phyloP scores from a whole-genome alignment of 2,888 invertebrate genomes.

The Teleiodes luculella region DNA sequence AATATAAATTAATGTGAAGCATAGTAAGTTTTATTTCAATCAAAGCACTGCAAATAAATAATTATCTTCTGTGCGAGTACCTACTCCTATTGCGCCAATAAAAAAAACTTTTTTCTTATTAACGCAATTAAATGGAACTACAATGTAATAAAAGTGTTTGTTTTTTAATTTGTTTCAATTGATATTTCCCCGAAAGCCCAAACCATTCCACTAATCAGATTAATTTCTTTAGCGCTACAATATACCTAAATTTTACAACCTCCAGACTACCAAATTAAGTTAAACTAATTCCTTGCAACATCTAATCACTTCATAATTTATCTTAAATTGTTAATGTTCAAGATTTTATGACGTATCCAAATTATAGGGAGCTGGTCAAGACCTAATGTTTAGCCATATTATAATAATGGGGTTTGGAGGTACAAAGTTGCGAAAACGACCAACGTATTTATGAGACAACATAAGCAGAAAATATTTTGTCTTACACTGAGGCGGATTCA shows the following conservation, averaged over 20 bases:
- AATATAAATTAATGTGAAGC: neutral
- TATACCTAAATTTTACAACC: neutral
- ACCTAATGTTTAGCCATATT: slow-evolving; percentile 45
- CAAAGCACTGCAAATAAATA: too few relatives aligned
- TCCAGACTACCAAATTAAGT: slow-evolving; percentile 9
- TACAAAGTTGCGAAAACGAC: slow-evolving; percentile 45
- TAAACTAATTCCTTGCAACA: slow-evolving; percentile 12
- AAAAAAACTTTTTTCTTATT: too few relatives aligned
- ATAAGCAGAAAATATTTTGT: slow-evolving; percentile 32
- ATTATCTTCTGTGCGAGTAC: too few relatives aligned
- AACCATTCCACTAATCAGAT: neutral
- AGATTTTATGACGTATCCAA: slow-evolving; percentile 48
- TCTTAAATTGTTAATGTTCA: slow-evolving; percentile 36
- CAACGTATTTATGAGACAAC: neutral
- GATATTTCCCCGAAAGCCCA: neutral
- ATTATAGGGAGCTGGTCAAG: slow-evolving; percentile 45
- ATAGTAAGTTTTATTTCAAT: too few relatives aligned
- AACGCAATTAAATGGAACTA: too few relatives aligned
- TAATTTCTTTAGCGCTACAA: neutral
- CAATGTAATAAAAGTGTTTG: neutral
- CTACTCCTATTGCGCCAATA: too few relatives aligned
- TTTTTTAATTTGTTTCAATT: neutral
- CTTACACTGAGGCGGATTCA: slow-evolving; percentile 27
- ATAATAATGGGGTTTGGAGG: slow-evolving; percentile 49
- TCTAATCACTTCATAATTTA: slow-evolving; percentile 26